These are phyloP conservation scores for Eremobia ochroleuca DNA, from an alignment of 2,888 invertebrate genomes.

Conservation along the genomic window DNA sequence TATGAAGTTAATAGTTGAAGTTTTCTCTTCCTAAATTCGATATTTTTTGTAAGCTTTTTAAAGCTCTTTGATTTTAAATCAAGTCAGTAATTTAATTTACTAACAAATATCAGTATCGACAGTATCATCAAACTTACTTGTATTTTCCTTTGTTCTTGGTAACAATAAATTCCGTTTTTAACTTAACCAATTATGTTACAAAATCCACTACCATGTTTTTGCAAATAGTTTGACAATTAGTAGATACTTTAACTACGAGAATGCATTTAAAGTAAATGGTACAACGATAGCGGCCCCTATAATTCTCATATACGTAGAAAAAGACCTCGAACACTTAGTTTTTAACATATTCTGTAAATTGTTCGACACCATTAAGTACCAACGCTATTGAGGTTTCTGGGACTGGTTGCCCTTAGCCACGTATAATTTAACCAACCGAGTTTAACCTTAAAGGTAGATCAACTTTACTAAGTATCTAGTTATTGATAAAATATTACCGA, in stretches of 20 bases:
- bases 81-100: not conserved
- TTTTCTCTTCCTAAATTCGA: not conserved
- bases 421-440: constrained; percentile 49
- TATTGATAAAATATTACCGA: constrained; percentile 29
- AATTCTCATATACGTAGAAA: constrained; percentile 6
- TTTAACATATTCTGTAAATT: constrained; percentile 49
- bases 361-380: constrained; percentile 36
- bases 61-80: not conserved
- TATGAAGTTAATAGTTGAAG: not conserved
- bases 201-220: not conserved
- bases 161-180: not conserved
- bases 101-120: not conserved
- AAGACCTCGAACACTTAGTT: constrained; percentile 44
- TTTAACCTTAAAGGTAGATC: constrained; percentile 44
- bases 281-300: constrained; percentile 49
- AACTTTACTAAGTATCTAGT: constrained; percentile 24
- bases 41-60: not conserved
- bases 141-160: not conserved
- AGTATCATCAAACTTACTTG: not conserved
- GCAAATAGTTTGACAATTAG: constrained; percentile 14
- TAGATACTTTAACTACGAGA: constrained; percentile 24
- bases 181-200: not conserved
- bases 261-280: constrained; percentile 26
- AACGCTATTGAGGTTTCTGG: constrained; percentile 74
- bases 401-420: constrained; percentile 76